A percentile compares a stretch with the other conserved stretches of the same genome.
Conservation (phyloP, 2,113 vertebrate genomes). For the Menura novaehollandiae region DNA sequence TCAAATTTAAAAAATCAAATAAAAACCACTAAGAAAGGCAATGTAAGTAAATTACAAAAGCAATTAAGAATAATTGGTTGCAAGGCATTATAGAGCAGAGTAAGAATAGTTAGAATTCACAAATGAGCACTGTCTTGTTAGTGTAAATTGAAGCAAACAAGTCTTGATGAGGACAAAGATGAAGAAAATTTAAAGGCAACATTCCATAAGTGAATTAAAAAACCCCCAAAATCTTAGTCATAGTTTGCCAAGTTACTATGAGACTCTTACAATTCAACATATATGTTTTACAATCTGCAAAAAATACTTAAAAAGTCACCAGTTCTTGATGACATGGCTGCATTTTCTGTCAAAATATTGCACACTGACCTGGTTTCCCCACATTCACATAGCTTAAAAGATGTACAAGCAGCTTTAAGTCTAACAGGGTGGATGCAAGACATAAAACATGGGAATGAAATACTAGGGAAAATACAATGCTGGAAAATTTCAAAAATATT, state of each 20-base stretch:
- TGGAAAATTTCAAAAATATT: not conserved
- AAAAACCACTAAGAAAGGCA: not conserved
- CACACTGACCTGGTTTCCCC: not conserved
- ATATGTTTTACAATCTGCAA: not conserved
- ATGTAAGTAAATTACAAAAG: not conserved
- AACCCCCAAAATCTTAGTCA: rapidly evolving
- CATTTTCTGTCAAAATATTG: not conserved
- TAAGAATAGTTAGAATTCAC: not conserved
- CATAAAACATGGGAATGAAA: not conserved
- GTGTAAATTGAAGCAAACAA: not conserved
- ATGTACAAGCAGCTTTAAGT: not conserved
- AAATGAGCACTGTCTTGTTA: not conserved
- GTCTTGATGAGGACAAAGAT: not conserved
- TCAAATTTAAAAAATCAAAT: not conserved
- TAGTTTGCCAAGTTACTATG: not conserved
- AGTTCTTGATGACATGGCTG: not conserved
- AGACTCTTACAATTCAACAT: not conserved
- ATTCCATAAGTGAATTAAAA: not conserved
- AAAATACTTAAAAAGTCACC: not conserved
- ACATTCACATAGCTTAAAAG: not conserved
- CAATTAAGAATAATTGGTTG: not conserved
- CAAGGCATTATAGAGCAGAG: not conserved
- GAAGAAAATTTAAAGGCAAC: not conserved
- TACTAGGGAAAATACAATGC: not conserved
- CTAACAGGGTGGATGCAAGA: not conserved